phyloP scores from a whole-genome alignment of 2,797 vertebrate species.

The Melopsittacus undulatus region DNA sequence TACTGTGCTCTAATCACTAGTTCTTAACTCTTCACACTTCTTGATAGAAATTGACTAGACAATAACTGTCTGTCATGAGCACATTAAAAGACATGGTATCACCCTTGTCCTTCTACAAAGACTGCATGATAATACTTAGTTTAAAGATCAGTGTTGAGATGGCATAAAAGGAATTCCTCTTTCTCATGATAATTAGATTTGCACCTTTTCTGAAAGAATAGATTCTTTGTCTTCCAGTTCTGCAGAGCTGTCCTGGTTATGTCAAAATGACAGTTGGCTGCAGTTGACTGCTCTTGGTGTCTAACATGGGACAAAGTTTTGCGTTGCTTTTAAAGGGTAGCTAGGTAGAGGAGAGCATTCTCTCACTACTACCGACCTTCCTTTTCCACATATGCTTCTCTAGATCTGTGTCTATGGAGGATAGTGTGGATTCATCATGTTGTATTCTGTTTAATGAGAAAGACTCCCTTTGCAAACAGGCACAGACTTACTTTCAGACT shows the following conservation, averaged over 20 bases:
- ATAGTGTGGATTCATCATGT: background rate
- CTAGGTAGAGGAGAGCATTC: background rate
- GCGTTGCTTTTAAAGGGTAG: background rate
- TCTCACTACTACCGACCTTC: background rate
- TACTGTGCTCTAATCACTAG: slow-evolving; percentile 27
- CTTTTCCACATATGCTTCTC: background rate
- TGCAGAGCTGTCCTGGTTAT: slow-evolving; percentile 17
- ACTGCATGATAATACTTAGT: background rate
- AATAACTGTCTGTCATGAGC: background rate
- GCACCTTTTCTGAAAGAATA: background rate
- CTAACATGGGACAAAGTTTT: background rate
- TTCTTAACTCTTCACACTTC: background rate
- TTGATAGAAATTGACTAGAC: slow-evolving; percentile 27
- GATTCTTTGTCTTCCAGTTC: background rate
- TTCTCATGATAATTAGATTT: background rate
- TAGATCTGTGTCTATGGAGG: background rate
- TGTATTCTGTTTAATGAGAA: background rate
- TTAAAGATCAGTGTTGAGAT: background rate
- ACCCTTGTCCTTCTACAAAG: background rate
- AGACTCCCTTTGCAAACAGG: background rate
- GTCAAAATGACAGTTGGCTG: background rate
- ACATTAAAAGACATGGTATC: background rate
- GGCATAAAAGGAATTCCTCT: background rate
- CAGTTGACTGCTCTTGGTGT: background rate
- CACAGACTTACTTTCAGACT: background rate